Base-by-base conservation (phyloP, 2,888 invertebrate genomes). In the Sinotaia quadrata region DNA sequence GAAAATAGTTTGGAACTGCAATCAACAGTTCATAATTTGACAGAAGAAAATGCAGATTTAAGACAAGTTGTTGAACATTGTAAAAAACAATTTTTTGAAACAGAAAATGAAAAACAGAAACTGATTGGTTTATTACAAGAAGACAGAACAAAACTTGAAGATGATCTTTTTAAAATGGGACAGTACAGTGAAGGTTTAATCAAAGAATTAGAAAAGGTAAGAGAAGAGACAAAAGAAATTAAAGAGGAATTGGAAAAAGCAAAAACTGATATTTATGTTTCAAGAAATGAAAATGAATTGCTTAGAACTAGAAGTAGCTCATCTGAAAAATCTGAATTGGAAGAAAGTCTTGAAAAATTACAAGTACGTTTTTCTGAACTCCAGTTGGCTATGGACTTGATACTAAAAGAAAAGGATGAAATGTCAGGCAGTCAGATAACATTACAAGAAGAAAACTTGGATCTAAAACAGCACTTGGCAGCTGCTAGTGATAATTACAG, bases 141-240 rank as follows among this genome's bases (percentile, higher is more conserved):
- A 49, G 57, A 60, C 24, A 63, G 59, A 12, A 21, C 52, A 44
- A 57, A 67, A 49, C 36, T 33, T 29, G 54, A 44, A 29, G 56
- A 47, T 29, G 56, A 67, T 8, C 21, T 44, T 27, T 21, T 24
- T 15, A 36, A 71, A n/a, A 27, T 51, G 5, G 37, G n/a, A n/a
- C n/a, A n/a, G n/a, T n/a, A 63, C 24, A 52, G 37, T 18, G 29
- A 34, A 7, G 54, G 67, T 12, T 52, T 75, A 4, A 59, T 57
- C 24, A 58, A 69, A 33, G 63, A 75, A 52, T 60, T 74, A n/a
- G 71, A 66, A 33, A 31, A 65, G 18, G 47, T 76, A 33, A 63
- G 65, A 34, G 44, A 34, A 34, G 68, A 72, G 1, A 56, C 75
- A 15, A 34, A 68, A 21, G 3, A 0, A 1, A 69, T 69, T 21